Base-by-base conservation (phyloP, 1,140 invertebrate genomes). In the Cephus cinctus region DNA sequence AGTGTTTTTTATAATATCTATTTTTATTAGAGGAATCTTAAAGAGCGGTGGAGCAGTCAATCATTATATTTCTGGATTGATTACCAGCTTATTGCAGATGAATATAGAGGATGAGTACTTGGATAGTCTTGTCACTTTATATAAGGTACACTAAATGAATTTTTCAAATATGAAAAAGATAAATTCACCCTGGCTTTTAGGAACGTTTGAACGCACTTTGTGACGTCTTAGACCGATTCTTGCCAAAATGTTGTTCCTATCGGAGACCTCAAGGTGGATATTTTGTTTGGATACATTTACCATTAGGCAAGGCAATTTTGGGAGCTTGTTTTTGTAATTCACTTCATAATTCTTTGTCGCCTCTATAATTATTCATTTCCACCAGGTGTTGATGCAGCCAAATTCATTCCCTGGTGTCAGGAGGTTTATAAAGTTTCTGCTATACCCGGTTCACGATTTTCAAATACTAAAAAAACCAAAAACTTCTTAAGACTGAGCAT, bases 21-120 rank as follows among this genome's bases (percentile, higher is more conserved):
- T 47, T 27, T 49, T 59, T 66, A 61, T 21, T 25, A 80, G 80
- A 59, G 80, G 79, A 6, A 67, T 81, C 22, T 57, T 83, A 11
- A 66, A 68, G 38, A 83, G 82, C 50, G 82, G 83, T 4, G 83
- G 83, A 2, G 79, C 76, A 35, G 76, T 81, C 4, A 86, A 85
- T 62, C 81, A 85, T 54, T 85, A 83, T 27, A 75, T 79, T 23
- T 79, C 81, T 4, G 80, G 80, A 20, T 50, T 86, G 25, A 65
- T 84, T 5, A 64, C 77, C 2, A 81, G 79, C 59, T 54, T 82
- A 4, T 63, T 86, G 20, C 71, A 82, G 21, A 48, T 81, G 9
- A 75, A 77, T 2, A 54, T 81, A n/a, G 67, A 78, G 14, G 70
- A 81, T 12, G 41, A 71, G 38, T 76, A 81, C 39, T 60, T 85